Base-by-base conservation (phyloP, 2,888 invertebrate genomes). In the Sympetrum striolatum region DNA sequence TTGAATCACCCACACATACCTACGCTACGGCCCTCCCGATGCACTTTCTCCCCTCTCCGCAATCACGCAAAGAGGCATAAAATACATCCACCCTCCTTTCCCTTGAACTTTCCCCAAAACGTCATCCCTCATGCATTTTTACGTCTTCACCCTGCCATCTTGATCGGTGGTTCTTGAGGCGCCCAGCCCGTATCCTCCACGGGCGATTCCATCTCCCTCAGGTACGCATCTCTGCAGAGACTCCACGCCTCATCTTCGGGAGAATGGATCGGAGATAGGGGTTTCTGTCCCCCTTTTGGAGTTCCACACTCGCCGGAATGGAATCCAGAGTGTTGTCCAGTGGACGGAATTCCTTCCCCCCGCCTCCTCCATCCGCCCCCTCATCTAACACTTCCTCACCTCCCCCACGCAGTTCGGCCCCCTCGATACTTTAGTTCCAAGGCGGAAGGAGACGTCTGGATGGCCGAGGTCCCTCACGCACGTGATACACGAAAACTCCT, bases 391-490 rank as follows among this genome's bases (percentile, higher is more conserved):
- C 81, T 81, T 81, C 44, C 81, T n/a, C n/a, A 35, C 44, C 81
- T 81, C 48, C 22, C 81, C 14, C 14, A n/a, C 58, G 35, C 18
- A 18, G 22, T 37, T 8, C 35, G 25, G 12, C 58, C 53, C 58
- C 53, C 25, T 35, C 82, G 58, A n/a, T n/a, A 25, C 73, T 31
- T 73, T 31, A 12, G 73, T 73, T 12, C 64, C 37, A 35, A 31
- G 15, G 82, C 22, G 86, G 35, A 25, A 73, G 82, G 82, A 31
- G 31, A 82, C 35, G 82, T 82, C 82, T 58, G 82, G 82, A 53
- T n/a, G 64, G 53, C 58, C 82, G 58, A 35, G 48, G 37, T 82
- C 82, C 22, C 82, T 82, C 86, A 86, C 86, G 86, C 86, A 86
- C 86, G 37, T 82, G 53, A 53, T 58, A 53, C 31, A 48, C 35